phyloP scores from a whole-genome alignment of 30 jellyfish, hydroid and myxozoan genomes.

The Cassiopea xamachana region DNA sequence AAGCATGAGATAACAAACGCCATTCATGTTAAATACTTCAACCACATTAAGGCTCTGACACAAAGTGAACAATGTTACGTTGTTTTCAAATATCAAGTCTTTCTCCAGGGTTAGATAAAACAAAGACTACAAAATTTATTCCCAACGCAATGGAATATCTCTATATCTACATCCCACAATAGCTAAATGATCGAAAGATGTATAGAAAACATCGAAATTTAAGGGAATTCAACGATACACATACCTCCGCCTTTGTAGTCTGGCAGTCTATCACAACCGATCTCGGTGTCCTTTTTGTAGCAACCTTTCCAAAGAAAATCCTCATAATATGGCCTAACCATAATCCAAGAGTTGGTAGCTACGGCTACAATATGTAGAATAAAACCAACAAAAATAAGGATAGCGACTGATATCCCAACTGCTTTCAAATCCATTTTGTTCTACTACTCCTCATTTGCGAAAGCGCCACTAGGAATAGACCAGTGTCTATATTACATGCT shows the following conservation, averaged over 20 bases:
- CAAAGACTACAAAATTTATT: no score
- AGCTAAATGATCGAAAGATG: no score
- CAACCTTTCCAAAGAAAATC: conserved; percentile 83
- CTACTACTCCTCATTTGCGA: not conserved
- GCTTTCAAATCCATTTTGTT: conserved; percentile 51
- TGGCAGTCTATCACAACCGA: conserved; percentile 80
- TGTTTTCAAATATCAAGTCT: no score
- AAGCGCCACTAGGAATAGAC: not conserved
- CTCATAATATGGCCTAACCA: conserved; percentile 74
- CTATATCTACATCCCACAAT: no score
- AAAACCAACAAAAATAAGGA: conserved; percentile 37
- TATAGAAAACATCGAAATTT: no score
- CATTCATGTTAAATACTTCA: no score
- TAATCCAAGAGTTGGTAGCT: conserved; percentile 66
- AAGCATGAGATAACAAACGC: no score
- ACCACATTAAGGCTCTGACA: no score
- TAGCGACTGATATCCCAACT: conserved; percentile 32
- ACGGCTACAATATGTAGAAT: conserved; percentile 66
- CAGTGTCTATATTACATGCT: not conserved
- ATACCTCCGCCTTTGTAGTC: conserved; percentile 82
- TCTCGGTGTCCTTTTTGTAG: conserved; percentile 63
- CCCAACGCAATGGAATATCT: no score
- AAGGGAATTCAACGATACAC: not conserved
- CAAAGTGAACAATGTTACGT: no score
- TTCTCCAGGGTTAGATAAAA: no score